Conservation (phyloP, 2,888 invertebrate genomes). For the Gasteruption jaculator region DNA sequence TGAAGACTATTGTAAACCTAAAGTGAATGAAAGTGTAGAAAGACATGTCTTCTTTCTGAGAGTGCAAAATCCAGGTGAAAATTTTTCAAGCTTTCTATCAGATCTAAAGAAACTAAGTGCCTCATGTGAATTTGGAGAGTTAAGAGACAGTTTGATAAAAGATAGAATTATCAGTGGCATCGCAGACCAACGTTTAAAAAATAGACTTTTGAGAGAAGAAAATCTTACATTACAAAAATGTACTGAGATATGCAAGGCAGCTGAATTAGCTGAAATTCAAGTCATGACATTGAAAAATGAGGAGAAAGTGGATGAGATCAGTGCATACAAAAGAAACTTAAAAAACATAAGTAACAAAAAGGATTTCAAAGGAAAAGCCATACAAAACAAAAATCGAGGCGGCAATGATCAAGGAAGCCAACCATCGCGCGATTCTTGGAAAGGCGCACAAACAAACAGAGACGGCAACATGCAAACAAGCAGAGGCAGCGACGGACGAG, state of each 20-base stretch:
- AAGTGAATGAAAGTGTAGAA: conserved; percentile 19
- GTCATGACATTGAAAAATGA: neutral
- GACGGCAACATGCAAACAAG: too few relatives aligned
- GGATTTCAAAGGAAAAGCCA: too few relatives aligned
- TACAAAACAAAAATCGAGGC: neutral
- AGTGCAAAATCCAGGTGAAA: conserved; percentile 17
- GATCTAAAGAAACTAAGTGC: conserved; percentile 22
- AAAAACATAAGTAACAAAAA: neutral
- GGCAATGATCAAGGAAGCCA: neutral
- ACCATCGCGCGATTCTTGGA: too few relatives aligned
- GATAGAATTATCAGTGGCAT: conserved; percentile 21
- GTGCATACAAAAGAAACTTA: too few relatives aligned
- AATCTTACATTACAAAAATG: conserved; percentile 14
- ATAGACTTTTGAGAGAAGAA: conserved; percentile 14
- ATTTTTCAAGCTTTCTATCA: conserved; percentile 24
- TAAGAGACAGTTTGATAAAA: conserved; percentile 21
- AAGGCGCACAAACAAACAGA: conserved; percentile 6
- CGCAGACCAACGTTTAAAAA: conserved; percentile 13
- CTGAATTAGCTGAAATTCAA: conserved; percentile 13
- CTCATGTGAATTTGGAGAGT: too few relatives aligned
- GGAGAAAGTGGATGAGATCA: neutral
- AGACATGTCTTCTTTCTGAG: conserved; percentile 16
- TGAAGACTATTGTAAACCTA: conserved; percentile 21
- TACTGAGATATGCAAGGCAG: conserved; percentile 15
- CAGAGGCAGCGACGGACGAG: too few relatives aligned